Evolutionary conservation across 2,113 vertebrate genomes (phyloP).

Genomic region (Grus americana): DNA sequence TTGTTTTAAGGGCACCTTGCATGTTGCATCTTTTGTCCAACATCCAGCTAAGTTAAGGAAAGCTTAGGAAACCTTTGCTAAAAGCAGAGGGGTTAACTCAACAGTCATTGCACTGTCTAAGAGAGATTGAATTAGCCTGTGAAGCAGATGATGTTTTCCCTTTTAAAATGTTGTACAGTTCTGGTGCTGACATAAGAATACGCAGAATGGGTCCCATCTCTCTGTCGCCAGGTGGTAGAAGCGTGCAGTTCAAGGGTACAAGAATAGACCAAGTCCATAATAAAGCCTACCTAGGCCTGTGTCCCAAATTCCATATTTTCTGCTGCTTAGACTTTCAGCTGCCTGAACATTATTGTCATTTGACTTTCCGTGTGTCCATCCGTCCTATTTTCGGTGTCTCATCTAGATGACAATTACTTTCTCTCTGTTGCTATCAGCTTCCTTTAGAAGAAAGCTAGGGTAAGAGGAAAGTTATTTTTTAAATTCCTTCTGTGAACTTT

Average conservation of each 20-base stretch:
- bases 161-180: background rate
- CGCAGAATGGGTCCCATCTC: fast-evolving
- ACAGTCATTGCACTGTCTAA: background rate
- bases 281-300: fast-evolving
- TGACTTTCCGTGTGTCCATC: background rate
- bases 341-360: background rate
- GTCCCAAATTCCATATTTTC: background rate
- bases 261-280: background rate
- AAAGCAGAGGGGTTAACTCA: background rate
- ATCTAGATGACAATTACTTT: background rate
- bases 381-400: background rate
- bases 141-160: background rate
- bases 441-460: background rate
- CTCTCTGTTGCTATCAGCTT: background rate
- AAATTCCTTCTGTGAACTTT: background rate
- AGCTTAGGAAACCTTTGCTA: background rate
- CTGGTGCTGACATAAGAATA: background rate
- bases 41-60: background rate
- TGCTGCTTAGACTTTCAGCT: background rate
- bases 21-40: background rate
- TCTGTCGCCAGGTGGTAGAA: background rate
- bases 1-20: background rate
- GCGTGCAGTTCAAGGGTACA: background rate
- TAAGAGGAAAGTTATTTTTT: background rate
- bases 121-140: background rate